These are phyloP conservation scores for Orgyia antiqua DNA, from an alignment of 2,888 invertebrate species.

Conservation along the genomic window DNA sequence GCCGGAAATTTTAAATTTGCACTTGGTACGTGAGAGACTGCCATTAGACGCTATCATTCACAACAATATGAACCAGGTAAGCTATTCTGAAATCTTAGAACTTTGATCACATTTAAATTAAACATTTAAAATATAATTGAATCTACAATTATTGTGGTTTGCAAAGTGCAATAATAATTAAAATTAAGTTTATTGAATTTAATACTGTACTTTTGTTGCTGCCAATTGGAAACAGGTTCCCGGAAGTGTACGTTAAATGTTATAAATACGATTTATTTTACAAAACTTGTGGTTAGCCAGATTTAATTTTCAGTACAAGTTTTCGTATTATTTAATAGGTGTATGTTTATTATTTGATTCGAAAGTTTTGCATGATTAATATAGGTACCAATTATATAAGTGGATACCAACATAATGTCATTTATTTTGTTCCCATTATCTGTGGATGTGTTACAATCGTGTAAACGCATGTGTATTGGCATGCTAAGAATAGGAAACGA, in stretches of 20 bases:
- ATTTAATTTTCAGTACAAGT: conserved; percentile 11
- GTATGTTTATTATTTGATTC: conserved; percentile 16
- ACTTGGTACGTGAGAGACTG: conserved; percentile 86
- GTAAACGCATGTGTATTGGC: conserved; percentile 25
- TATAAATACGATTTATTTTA: conserved; percentile 34
- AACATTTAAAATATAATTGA: conserved; percentile 11
- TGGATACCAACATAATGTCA: conserved; percentile 16
- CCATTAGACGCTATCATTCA: conserved; percentile 86
- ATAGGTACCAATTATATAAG: conserved; percentile 1
- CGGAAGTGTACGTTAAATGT: conserved; percentile 61
- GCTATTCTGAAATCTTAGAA: conserved; percentile 2
- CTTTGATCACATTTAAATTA: conserved; percentile 19
- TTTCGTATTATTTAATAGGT: conserved; percentile 9
- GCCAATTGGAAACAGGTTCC: conserved; percentile 60
- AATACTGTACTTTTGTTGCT: conserved; percentile 49
- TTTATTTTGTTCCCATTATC: conserved; percentile 9
- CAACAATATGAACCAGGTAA: conserved; percentile 84
- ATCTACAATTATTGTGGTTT: conserved; percentile 13
- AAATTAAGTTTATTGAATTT: conserved; percentile 41
- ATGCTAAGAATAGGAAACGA: too few species aligned
- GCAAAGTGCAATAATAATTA: conserved; percentile 29
- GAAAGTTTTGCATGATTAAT: conserved; percentile 14
- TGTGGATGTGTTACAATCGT: conserved; percentile 17
- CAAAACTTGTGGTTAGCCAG: conserved; percentile 18
- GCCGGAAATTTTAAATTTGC: conserved; percentile 88